Evolutionary conservation across 2,797 vertebrate species (phyloP), one percentile per base, ranked within the genome.

Genomic region (Australoheros facetus): DNA sequence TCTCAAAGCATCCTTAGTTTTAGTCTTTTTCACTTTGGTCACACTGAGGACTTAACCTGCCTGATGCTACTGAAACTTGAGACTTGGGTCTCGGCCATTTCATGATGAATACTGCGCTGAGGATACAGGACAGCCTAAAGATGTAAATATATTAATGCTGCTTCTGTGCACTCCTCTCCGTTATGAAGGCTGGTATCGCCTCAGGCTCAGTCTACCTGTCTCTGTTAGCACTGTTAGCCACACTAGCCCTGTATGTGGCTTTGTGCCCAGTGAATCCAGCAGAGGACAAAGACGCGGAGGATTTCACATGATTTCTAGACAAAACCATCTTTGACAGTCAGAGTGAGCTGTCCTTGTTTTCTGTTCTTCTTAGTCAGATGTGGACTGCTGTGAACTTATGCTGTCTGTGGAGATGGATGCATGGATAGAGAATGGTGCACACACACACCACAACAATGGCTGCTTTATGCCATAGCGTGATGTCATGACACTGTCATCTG

Each of bases 251-350:
- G 78, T 16, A 34, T 85, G 82, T 92, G 90, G 90, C 89, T 56
- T 71, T 73, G 75, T 85, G 87, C 91, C 87, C 79, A 26, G 57
- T 17, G 34, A 79, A 86, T 32, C 71, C 80, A 79, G 86, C 69
- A 82, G 85, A 85, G 87, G 76, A 91, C 90, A 90, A 80, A 88
- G 82, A 88, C 39, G 78, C 73, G 85, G 85, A 90, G 84, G 79
- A 89, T 90, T 89, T 87, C 83, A 88, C 85, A 87, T 89, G 90
- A 84, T 91, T 90, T 84, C 77, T 78, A 93, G 93, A 94, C 93
- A 93, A 95, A 93, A 94, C 92, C 91, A 88, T 81, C 88, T 91
- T 93, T 93, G 82, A 93, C 74, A 66, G 73, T 71, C 53, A 55
- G 79, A 83, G 80, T 81, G 75, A 83, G 73, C 90, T 88, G 80